phyloP scores from a whole-genome alignment of 1,140 invertebrate species.

The Hirudo medicinalis region DNA sequence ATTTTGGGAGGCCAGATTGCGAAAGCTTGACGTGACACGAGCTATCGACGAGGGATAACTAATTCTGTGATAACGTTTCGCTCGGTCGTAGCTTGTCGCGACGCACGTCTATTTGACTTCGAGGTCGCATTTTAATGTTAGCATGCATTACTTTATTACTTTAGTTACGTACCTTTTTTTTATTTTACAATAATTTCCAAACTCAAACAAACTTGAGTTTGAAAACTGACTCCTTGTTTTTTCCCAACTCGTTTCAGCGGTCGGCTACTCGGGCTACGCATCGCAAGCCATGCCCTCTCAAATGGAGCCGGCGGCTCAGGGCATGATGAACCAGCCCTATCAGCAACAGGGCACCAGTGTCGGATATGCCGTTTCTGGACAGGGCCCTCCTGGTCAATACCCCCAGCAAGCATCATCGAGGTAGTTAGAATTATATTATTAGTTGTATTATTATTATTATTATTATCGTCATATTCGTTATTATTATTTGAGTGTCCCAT shows the following conservation, averaged over 20 bases:
- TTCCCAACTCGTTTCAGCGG: background rate
- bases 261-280: background rate
- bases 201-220: too few species aligned
- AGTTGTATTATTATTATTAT: background rate
- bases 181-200: background rate
- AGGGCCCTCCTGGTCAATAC: background rate
- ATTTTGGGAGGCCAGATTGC: too few species aligned
- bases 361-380: background rate
- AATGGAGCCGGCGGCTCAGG: background rate
- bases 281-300: background rate
- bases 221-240: background rate
- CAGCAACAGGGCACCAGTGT: background rate
- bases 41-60: too few species aligned
- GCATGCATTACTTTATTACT: background rate
- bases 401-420: background rate
- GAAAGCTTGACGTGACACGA: too few species aligned
- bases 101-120: background rate
- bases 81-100: background rate
- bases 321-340: background rate
- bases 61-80: background rate
- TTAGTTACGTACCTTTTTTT: conserved; percentile 3
- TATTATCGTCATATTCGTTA: too few species aligned
- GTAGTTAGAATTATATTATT: background rate
- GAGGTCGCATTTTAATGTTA: background rate
- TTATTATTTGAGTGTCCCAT: too few species aligned